Evolutionary conservation across 37 sponge, comb jelly and placozoan genomes (phyloP), one percentile per base, ranked within the genome.

Genomic region (Dysidea cf. avara): DNA sequence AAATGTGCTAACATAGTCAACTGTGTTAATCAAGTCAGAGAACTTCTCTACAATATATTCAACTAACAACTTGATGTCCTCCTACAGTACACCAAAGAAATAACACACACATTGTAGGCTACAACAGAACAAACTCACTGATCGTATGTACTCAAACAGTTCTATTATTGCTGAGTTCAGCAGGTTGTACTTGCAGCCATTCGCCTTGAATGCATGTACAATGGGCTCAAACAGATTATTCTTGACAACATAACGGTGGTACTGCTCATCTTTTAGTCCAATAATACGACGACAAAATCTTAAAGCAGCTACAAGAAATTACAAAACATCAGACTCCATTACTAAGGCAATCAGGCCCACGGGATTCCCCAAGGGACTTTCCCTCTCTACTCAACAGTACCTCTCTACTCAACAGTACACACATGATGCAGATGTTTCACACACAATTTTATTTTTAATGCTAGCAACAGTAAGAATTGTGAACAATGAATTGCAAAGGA

Each of bases 211-310:
- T 2, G 88, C 74, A 34, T 76, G 81, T 39, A 92, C 74, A 7
- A 99, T 87, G 22, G 90, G 96, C 0, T 60, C 53, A 34, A 99
- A 75, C 26, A 92, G 89, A 63, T 99, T 85, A 40, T 83, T 76
- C 26, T 77, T 70, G 75, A 92, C 60, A 56, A 99, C 87, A 68
- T 99, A 99, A 14, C 81, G 83, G 74, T 95, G 85, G 68, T 87
- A 95, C 54, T 87, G 89, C 60, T 99, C 99, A 54, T 99, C 99
- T 61, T 92, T 92, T 20, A 95, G 81, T 18, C 96, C 99, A 34
- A 99, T 72, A 35, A 99, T 95, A 79, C 76, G 76, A 29, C 99
- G 79, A 43, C 91, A 89, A 63, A 94, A 83, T 35, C 94, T 56
- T 55, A 94, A 46, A 11, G 94, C 91, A 86, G 91, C 90, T 88